Percentiles rank a stretch among this genome's conserved stretches.
Conservation (phyloP, 2,888 invertebrate species). For the Mythimna lalbum region DNA sequence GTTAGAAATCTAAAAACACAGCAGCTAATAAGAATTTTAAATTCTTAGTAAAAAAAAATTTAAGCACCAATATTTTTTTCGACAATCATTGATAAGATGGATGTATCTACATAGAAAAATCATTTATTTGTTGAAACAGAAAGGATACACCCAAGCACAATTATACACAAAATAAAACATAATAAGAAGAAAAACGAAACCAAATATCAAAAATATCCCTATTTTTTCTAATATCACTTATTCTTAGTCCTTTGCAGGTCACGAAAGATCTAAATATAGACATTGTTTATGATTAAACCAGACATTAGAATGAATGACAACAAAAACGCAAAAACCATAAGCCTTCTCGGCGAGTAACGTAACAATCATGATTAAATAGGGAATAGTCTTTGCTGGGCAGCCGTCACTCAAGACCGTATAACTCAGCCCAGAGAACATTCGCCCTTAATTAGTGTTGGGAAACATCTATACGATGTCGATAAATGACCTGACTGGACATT, state of each 20-base stretch:
- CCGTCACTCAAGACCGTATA: conserved; percentile 66
- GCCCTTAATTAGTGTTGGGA: conserved; percentile 59
- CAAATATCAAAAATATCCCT: too few species aligned
- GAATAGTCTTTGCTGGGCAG: conserved; percentile 64
- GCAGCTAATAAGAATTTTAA: background rate
- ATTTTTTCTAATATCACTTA: background rate
- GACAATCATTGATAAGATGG: background rate
- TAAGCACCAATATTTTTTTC: background rate
- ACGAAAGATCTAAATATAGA: background rate
- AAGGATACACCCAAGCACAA: too few species aligned
- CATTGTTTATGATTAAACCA: background rate
- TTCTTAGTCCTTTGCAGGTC: background rate
- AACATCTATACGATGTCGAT: conserved; percentile 55
- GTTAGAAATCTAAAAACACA: background rate
- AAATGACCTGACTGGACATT: conserved; percentile 23
- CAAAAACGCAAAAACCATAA: background rate
- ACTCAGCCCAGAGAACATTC: conserved; percentile 62
- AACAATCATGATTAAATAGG: conserved; percentile 50
- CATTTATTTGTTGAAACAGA: too few species aligned
- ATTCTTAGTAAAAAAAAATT: background rate
- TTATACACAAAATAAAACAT: too few species aligned
- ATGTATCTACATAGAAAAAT: too few species aligned
- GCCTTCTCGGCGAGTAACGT: conserved; percentile 13
- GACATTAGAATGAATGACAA: background rate
- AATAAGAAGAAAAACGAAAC: too few species aligned